Conservation (phyloP, 2,797 vertebrate species). For the Aselliscus stoliczkanus region DNA sequence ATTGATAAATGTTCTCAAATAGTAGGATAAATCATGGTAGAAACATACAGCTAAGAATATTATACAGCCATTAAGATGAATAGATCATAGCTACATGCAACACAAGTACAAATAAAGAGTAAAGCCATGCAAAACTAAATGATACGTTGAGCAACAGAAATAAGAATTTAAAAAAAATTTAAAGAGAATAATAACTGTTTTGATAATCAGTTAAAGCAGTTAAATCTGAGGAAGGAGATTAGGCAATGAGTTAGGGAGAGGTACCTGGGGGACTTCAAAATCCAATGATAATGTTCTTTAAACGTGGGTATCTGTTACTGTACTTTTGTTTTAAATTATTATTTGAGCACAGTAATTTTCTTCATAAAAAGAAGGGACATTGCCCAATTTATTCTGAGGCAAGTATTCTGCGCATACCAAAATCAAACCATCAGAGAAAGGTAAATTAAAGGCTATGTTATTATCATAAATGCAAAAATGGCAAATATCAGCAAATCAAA, state of each 20-base stretch:
- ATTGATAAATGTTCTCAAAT: not conserved
- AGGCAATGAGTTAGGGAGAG: not conserved
- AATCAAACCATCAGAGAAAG: not conserved
- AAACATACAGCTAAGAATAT: not conserved
- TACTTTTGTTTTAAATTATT: not conserved
- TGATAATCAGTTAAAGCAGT: not conserved
- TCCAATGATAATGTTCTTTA: not conserved
- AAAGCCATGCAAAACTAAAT: constrained; percentile 28
- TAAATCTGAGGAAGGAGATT: not conserved
- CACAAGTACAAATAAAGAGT: not conserved
- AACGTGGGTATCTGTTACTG: not conserved
- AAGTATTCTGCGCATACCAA: not conserved
- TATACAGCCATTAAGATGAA: not conserved
- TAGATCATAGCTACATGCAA: not conserved
- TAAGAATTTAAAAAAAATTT: not conserved
- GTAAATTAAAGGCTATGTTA: not conserved
- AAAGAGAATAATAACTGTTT: not conserved
- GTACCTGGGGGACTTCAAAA: not conserved
- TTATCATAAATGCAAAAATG: constrained; percentile 5
- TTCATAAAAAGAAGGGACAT: not conserved
- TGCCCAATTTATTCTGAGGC: not conserved
- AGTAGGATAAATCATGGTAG: not conserved
- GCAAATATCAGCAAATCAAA: constrained; percentile 14
- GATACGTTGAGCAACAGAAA: not conserved
- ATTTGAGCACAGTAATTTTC: not conserved